Base-by-base conservation (phyloP, 2,113 vertebrate genomes). In the Gobiocypris rarus region DNA sequence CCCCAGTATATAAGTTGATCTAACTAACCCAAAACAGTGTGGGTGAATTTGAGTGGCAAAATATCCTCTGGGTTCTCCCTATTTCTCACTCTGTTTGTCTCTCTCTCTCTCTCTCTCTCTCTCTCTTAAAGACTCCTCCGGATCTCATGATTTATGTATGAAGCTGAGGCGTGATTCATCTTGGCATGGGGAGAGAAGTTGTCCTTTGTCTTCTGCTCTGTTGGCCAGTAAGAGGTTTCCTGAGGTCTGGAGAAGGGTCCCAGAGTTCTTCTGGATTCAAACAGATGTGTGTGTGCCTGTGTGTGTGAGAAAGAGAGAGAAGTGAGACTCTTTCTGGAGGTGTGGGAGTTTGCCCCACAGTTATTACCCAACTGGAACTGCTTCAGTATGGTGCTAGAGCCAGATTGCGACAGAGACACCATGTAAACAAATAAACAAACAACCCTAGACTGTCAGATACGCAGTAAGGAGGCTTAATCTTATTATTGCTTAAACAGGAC, bases 91-190 rank as follows among this genome's bases (percentile, higher is more conserved):
- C 52, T 54, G 69, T 76, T 31, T 86, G 17, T 69, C 48, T 75
- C 26, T 48, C 28, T 50, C 34, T 34, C 54, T 74, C 56, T 73
- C 22, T 75, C 43, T 52, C n/a, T 75, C 31, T 41, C 82, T 93
- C 63, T 71, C 93, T 94, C 92, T 91, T 91, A 93, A 94, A 91
- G 92, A 92, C 93, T 94, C 92, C 92, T 93, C 93, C 91, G 90
- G 93, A 93, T 92, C 92, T 94, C 91, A 94, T 95, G 93, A 93
- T 94, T 95, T 93, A 94, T 95, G 93, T 88, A 94, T 94, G 91
- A 85, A 89, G 90, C 90, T 92, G 90, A 91, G 88, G 88, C 90
- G 86, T 94, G 93, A 94, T 94, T 92, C 90, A 92, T 94, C 90
- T 90, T 92, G 92, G 92, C 93, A 92, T 92, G 93, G 91, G 89